Evolutionary conservation across 2,888 invertebrate species (phyloP).

Genomic region (Oxyteleia sp.): DNA sequence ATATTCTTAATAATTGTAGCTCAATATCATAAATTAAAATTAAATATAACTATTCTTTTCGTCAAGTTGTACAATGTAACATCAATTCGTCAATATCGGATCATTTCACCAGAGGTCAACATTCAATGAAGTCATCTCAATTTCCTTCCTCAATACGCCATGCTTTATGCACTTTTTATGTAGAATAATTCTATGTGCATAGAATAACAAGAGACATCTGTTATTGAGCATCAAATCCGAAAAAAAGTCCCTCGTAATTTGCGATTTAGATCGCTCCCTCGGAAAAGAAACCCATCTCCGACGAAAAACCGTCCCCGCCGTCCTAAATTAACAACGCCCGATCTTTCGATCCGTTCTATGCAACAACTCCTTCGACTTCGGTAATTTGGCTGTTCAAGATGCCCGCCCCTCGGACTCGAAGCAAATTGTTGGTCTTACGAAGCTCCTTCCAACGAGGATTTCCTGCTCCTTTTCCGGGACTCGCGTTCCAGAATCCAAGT

Average conservation of each 20-base stretch:
- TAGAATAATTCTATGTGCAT: conserved; percentile 17
- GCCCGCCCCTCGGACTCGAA: conserved; percentile 31
- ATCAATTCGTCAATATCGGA: no score
- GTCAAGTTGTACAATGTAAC: no score
- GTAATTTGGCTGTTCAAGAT: conserved; percentile 33
- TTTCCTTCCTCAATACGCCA: background rate
- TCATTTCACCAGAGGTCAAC: no score
- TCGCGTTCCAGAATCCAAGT: conserved; percentile 63
- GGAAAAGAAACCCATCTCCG: conserved; percentile 22
- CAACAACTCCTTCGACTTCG: conserved; percentile 13
- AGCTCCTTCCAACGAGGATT: conserved; percentile 51
- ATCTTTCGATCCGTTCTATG: conserved; percentile 25
- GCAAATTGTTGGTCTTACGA: conserved; percentile 65
- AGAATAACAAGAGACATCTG: conserved; percentile 30
- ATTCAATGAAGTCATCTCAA: background rate
- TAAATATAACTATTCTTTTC: no score
- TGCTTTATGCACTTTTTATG: background rate
- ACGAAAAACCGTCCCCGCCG: conserved; percentile 4
- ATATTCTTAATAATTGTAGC: no score
- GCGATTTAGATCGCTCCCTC: conserved; percentile 44
- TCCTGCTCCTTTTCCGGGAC: conserved; percentile 46
- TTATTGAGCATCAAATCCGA: conserved; percentile 16
- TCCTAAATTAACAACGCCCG: conserved; percentile 10
- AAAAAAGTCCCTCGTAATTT: conserved; percentile 43
- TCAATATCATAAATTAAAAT: no score